phyloP scores from a whole-genome alignment of 2,797 vertebrate genomes.

The Mallotus villosus region DNA sequence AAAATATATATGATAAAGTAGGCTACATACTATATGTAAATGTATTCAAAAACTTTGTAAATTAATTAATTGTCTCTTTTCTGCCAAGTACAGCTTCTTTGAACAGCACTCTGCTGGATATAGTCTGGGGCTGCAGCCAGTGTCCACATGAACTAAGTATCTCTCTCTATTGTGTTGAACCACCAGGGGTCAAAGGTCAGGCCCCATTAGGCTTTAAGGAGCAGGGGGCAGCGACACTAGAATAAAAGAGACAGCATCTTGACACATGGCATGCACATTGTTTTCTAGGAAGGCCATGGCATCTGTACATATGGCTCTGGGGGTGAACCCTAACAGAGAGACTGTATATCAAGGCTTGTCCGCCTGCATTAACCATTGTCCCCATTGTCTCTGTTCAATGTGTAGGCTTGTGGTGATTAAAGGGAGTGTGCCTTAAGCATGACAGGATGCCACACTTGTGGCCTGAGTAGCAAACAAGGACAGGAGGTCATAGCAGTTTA shows the following conservation, averaged over 20 bases:
- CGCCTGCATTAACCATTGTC: conserved; percentile 25
- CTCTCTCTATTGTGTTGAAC: conserved; percentile 48
- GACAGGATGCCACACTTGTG: conserved; percentile 15
- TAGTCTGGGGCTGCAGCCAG: neutral
- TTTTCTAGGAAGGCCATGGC: conserved; percentile 40
- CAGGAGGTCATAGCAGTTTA: neutral
- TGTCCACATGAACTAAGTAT: conserved; percentile 20
- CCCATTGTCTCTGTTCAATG: conserved; percentile 53
- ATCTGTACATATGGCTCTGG: conserved; percentile 65
- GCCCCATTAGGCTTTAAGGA: conserved; percentile 40
- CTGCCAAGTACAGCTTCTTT: conserved; percentile 27
- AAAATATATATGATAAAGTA: too few relatives aligned
- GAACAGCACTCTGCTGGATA: conserved; percentile 22
- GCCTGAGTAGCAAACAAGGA: neutral
- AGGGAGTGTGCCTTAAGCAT: conserved; percentile 33
- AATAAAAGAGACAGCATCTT: conserved; percentile 69
- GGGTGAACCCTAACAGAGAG: conserved; percentile 19
- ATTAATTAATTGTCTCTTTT: neutral
- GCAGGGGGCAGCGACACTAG: conserved; percentile 40
- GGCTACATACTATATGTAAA: too few relatives aligned
- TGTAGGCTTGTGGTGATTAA: conserved; percentile 31
- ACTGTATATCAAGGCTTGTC: conserved; percentile 40
- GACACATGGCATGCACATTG: conserved; percentile 63
- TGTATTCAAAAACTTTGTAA: too few relatives aligned
- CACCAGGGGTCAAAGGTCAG: conserved; percentile 60